phyloP scores from a whole-genome alignment of 2,888 invertebrate genomes.

The Parapristionchus giblindavisi region DNA sequence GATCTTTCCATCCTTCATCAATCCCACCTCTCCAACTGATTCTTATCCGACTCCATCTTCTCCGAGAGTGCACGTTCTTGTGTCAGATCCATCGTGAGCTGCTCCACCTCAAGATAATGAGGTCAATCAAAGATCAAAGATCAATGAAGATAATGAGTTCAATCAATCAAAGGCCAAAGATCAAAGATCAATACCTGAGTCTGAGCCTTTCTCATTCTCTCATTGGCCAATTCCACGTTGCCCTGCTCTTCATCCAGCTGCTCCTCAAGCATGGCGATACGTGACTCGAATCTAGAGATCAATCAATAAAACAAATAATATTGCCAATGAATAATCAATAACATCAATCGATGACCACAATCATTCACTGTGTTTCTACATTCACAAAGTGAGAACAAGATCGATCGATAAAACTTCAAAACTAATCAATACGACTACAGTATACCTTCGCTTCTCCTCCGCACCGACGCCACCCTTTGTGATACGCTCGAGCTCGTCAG shows the following conservation, averaged over 20 bases:
- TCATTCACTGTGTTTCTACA: background rate
- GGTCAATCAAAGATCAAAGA: background rate
- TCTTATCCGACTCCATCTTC: conserved; percentile 74
- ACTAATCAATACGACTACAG: too few relatives aligned
- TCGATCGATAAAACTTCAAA: too few relatives aligned
- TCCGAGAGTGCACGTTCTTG: conserved; percentile 78
- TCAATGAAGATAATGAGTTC: background rate
- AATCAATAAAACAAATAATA: background rate
- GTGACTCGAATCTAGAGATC: conserved; percentile 84
- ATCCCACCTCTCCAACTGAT: conserved; percentile 81
- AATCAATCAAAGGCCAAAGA: background rate
- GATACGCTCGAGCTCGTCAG: conserved; percentile 82
- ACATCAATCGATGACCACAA: background rate
- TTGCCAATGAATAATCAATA: background rate
- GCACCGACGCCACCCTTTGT: conserved; percentile 33
- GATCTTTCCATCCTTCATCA: background rate
- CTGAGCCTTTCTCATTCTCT: conserved; percentile 85
- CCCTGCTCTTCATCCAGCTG: conserved; percentile 94
- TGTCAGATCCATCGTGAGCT: conserved; percentile 57
- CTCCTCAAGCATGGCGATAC: conserved; percentile 89
- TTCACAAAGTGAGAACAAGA: background rate
- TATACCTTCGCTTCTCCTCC: conserved; percentile 37
- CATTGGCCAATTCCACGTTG: conserved; percentile 85
- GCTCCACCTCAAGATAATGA: conserved; percentile 46
- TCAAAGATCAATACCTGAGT: conserved; percentile 51